Evolutionary conservation across 2,797 vertebrate genomes (phyloP), one percentile per base, ranked within the genome.

Genomic region (Chaunax sp.): DNA sequence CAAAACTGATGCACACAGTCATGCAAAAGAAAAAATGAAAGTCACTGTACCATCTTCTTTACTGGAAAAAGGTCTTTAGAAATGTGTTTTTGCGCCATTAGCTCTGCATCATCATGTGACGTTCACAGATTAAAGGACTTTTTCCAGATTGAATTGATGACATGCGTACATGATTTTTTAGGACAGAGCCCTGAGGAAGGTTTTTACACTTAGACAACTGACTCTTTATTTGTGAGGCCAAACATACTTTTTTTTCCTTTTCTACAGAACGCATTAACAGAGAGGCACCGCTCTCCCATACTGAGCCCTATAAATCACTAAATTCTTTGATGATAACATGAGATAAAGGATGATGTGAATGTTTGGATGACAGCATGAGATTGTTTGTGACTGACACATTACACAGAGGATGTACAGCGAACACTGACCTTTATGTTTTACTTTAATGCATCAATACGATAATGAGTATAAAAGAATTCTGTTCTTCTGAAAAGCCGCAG

Each of bases 81-180:
- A 14, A 33, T 49, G 18, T 73, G 51, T 69, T 75, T 67, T 75
- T 67, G 58, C 46, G 20, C 53, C 53, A 61, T 77, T 72, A 63
- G 54, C 20, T 70, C 52, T 52, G 52, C 35, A 54, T 80, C 54
- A 58, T 76, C 80, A 84, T 78, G 68, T 72, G 74, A 73, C 65
- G 14, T 23, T 64, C 35, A 64, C 66, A 60, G 49, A 35, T 47
- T 70, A 41, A 69, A 55, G 28, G 60, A 10, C 15, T 15, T 59
- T 22, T 43, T 50, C 47, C 52, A 71, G 64, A 78, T 43, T 26
- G 14, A 81, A 84, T 64, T 45, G 47, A 72, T 67, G 41, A 60
- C 46, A 66, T 0, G 11, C 58, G 68, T 57, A 13, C 26, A 2
- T 47, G 46, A 4, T 55, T 64, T 55, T 64, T 22, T 4, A 49